phyloP scores from a whole-genome alignment of 1,140 invertebrate species.

The Trichonephila inaurata region DNA sequence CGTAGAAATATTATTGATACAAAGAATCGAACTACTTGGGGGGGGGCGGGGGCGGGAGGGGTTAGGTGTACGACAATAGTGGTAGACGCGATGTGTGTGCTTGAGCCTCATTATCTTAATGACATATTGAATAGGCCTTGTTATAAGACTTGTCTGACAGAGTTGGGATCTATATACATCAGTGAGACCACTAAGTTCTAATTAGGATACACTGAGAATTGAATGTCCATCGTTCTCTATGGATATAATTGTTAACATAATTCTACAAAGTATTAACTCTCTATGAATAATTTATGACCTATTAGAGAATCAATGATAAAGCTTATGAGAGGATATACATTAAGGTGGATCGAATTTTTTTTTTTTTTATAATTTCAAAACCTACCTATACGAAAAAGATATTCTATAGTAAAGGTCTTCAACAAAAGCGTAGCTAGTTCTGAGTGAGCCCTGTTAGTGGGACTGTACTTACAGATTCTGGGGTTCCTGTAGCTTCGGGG shows the following conservation, averaged over 20 bases:
- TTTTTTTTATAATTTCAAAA: too few species aligned
- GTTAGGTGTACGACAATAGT: background rate
- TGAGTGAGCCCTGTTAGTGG: too few species aligned
- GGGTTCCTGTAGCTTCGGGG: too few species aligned
- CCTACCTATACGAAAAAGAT: too few species aligned
- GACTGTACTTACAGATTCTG: too few species aligned
- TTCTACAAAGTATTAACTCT: background rate
- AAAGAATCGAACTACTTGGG: background rate
- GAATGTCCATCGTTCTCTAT: background rate
- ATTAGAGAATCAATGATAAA: too few species aligned
- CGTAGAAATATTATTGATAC: conserved; percentile 50
- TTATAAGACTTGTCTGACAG: background rate
- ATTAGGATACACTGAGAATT: background rate
- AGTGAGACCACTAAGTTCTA: background rate
- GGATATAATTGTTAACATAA: background rate
- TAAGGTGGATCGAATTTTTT: too few species aligned
- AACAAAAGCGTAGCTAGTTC: too few species aligned
- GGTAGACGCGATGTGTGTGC: background rate
- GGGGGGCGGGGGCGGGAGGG: too few species aligned
- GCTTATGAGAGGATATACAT: too few species aligned
- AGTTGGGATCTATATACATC: background rate
- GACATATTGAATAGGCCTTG: background rate
- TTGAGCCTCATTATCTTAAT: background rate
- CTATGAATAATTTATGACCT: background rate
- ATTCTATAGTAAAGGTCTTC: too few species aligned